Base-by-base conservation (phyloP, 2,797 vertebrate species). In the Florisuga fusca region DNA sequence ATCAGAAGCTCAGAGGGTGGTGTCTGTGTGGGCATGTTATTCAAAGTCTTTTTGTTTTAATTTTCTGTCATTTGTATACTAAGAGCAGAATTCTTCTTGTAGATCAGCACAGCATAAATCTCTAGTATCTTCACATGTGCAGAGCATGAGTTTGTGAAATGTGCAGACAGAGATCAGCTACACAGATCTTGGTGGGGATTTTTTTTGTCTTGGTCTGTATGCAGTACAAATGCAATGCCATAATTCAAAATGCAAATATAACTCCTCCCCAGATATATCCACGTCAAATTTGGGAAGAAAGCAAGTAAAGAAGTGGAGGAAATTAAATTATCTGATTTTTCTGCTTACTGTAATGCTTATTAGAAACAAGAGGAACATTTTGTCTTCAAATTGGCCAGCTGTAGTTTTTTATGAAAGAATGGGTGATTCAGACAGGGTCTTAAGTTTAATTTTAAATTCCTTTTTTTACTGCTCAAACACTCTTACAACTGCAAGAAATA, bases 1-100 rank as follows among this genome's bases (percentile, higher is more conserved):
- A 81, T 87, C 86, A 78, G 84, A 91, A 88, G 69, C 92, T 92
- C 88, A 89, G 90, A 89, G 80, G 87, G 89, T 92, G 84, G 83
- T 11, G 43, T 93, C 92, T 84, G 87, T 95, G 89, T 92, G 87
- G 95, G 81, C 68, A 73, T 74, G 71, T 77, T 95, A 68, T 92
- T 87, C 62, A 50, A 89, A 91, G 55, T 87, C 78, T 79, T 89
- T 88, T 92, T 51, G 31, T 92, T 95, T 95, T 79, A 62, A 87
- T 80, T 76, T 95, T 93, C 82, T 92, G 91, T 93, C 81, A 68
- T 61, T 94, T 93, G 69, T 88, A 50, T 79, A 84, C 38, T 27
- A 79, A 76, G 63, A 84, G 88, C 33, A 80, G 63, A 89, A 87
- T 94, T 83, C 76, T 92, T 64, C 80, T 92, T 64, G 69, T 57